phyloP scores from a whole-genome alignment of 1,140 invertebrate genomes.

The Meteorus sp. region DNA sequence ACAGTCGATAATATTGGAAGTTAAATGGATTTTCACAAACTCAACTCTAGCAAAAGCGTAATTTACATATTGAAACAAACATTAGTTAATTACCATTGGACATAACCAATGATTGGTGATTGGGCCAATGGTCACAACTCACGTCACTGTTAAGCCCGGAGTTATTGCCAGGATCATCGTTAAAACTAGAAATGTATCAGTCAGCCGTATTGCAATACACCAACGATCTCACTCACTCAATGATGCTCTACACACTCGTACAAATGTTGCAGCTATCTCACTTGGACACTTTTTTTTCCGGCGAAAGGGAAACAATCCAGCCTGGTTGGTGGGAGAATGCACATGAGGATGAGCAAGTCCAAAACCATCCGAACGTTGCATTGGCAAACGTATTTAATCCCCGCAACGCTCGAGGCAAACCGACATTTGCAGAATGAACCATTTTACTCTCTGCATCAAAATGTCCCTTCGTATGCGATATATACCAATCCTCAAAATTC shows the following conservation, averaged over 20 bases:
- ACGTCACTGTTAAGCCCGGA: constrained; percentile 52
- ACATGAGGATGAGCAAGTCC: background rate
- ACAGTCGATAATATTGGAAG: too few relatives aligned
- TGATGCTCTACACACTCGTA: too few relatives aligned
- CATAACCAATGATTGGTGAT: constrained; percentile 60
- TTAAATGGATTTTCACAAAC: constrained; percentile 19
- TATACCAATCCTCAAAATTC: constrained; percentile 23
- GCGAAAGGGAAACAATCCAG: background rate
- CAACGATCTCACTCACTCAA: too few relatives aligned
- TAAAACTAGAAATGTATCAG: constrained; percentile 58
- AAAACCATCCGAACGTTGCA: constrained; percentile 17
- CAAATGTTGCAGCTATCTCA: too few relatives aligned
- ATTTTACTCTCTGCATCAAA: constrained; percentile 4
- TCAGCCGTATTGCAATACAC: too few relatives aligned
- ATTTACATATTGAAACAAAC: constrained; percentile 57
- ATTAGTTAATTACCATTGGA: constrained; percentile 58
- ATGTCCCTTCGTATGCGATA: background rate
- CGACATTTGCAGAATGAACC: constrained; percentile 30
- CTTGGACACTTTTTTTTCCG: too few relatives aligned
- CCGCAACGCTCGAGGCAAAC: constrained; percentile 27
- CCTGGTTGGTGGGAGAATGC: background rate
- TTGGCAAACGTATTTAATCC: constrained; percentile 29
- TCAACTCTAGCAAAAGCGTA: constrained; percentile 36
- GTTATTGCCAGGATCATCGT: constrained; percentile 59
- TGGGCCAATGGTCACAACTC: constrained; percentile 48